Evolutionary conservation across 2,888 invertebrate species (phyloP).

Genomic region (Nephrocerus scutellatus): DNA sequence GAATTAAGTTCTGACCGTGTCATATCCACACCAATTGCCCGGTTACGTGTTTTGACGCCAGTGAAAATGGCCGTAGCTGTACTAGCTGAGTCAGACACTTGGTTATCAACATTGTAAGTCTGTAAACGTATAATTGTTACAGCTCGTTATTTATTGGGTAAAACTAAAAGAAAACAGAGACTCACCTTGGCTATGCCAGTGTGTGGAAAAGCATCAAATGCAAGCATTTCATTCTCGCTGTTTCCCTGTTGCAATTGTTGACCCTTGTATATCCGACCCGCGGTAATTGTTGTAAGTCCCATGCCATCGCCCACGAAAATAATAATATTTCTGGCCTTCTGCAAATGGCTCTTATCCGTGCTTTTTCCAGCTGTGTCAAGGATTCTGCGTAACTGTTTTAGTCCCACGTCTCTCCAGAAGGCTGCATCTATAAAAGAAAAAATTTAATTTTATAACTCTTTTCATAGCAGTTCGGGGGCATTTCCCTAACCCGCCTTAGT

Average conservation of each 20-base stretch:
- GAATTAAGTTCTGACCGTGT: slow-evolving; percentile 34
- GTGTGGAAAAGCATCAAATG: slow-evolving; percentile 57
- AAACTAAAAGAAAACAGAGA: not conserved
- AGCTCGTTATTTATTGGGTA: not conserved
- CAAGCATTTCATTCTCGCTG: slow-evolving; percentile 55
- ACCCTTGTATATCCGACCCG: slow-evolving; percentile 58
- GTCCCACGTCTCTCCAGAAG: slow-evolving; percentile 36
- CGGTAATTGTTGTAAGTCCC: slow-evolving; percentile 58
- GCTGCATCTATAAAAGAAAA: slow-evolving; percentile 30
- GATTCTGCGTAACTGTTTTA: slow-evolving; percentile 41
- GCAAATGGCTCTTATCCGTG: slow-evolving; percentile 29
- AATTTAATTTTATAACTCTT: too few relatives aligned
- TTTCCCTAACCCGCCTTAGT: too few relatives aligned
- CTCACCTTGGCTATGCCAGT: slow-evolving; percentile 57
- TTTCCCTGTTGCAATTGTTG: slow-evolving; percentile 42
- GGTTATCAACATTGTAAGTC: slow-evolving; percentile 65
- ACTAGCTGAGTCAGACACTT: slow-evolving; percentile 63
- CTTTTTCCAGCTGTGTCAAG: slow-evolving; percentile 45
- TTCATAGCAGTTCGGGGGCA: too few relatives aligned
- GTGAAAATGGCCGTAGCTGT: slow-evolving; percentile 62
- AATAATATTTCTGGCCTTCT: slow-evolving; percentile 56
- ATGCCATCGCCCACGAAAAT: slow-evolving; percentile 64
- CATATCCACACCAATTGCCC: slow-evolving; percentile 50
- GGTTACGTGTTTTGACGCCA: slow-evolving; percentile 57
- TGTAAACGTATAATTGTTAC: slow-evolving; percentile 30